Evolutionary conservation across 2,113 vertebrate species (phyloP), one percentile per base, ranked within the genome.

Genomic region (Salvelinus namaycush): DNA sequence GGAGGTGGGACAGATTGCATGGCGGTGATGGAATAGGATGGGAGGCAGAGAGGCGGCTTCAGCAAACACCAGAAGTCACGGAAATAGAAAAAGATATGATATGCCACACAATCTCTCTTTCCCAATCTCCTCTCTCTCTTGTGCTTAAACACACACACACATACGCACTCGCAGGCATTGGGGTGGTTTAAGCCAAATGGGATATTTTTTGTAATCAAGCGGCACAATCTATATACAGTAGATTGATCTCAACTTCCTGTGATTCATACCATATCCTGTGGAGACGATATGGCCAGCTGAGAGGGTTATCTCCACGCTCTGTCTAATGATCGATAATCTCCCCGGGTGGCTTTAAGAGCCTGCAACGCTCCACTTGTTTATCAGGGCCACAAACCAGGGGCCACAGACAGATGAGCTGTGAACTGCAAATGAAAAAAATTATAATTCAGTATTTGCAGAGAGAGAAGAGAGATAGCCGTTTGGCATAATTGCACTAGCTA

Each of bases 171-270:
- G 18, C 66, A 86, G 79, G 75, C 81, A 77, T 85, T 78, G 54
- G 31, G 76, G 76, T 72, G 75, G 84, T 88, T 88, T 16, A 88
- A 92, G 83, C 84, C 85, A 89, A 92, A 88, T 85, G 75, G 78
- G 83, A 85, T 87, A 89, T 87, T 84, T 89, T 51, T 44, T 76
- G 74, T 87, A 90, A 93, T 93, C 89, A 89, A 81, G 84, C 62
- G 16, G 89, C 77, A 84, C 87, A 88, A 92, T 92, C 91, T 91
- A 86, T 92, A 91, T 74, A 3, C 9, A 11, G 39, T 12, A 54
- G 90, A 93, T 92, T 90, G 87, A 93, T 90, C 87, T 90, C 76
- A 84, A 90, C 91, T 93, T 93, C 89, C 91, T 89, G 89, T 88
- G 92, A 93, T 91, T 90, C 91, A 92, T 90, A 88, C 83, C 87